Base-by-base conservation (phyloP, 2,888 invertebrate species). In the Phengaris arion region DNA sequence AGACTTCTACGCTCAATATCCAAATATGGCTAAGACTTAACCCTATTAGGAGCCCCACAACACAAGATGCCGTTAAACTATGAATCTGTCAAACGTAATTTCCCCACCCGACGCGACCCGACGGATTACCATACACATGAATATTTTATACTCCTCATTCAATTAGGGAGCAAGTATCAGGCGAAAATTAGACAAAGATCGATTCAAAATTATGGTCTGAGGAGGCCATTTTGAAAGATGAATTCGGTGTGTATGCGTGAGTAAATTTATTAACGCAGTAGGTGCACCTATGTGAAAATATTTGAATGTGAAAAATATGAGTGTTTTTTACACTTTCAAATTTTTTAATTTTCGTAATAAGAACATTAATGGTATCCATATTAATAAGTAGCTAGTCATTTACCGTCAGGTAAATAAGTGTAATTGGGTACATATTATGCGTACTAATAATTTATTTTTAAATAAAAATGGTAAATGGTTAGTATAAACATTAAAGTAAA, bases 111-210 rank as follows among this genome's bases (percentile, higher is more conserved):
- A 69, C 69, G 15, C 69, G 51, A 54, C 75, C 82, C 82, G 85
- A 81, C 85, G 86, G 88, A 91, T 92, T 92, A 91, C 89, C 90
- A 91, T 90, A 91, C 87, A 85, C 87, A 93, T 93, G 92, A 93
- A 93, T 93, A 92, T 93, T 93, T 91, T 90, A 93, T 92, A 87
- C 87, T 82, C 81, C 83, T 85, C 86, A 93, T 92, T 93, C 90
- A 91, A 92, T 92, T 92, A 91, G 85, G 83, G 77, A 81, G 78
- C 81, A 70, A 72, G 72, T 72, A 54, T 64, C 64, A 45, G 35
- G 13, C 64, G 64, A 64, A 64, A 64, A 64, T 64, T 64, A 64
- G 64, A 64, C 64, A 35, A 64, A 64, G 64, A 64, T 64, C 64
- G 64, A 64, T 64, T 9, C 64, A 45, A 64, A 64, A 64, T 64